These are phyloP conservation scores for Schizotus pectinicornis DNA, from an alignment of 2,888 invertebrate species.

Conservation along the genomic window DNA sequence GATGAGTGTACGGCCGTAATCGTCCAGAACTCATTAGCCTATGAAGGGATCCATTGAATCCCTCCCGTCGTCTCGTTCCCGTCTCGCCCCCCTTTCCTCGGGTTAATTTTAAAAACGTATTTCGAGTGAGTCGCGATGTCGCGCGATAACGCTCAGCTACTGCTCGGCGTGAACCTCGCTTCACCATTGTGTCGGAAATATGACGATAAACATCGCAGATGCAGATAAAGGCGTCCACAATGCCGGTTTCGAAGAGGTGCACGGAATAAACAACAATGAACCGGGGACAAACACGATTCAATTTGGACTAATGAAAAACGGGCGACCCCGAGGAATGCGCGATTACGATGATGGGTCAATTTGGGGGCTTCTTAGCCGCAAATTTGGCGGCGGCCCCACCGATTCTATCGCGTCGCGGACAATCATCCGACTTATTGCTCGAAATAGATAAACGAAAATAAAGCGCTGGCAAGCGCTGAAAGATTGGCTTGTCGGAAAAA, in stretches of 20 bases:
- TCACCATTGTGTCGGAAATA: constrained; percentile 57
- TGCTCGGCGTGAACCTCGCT: constrained; percentile 53
- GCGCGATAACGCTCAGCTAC: constrained; percentile 48
- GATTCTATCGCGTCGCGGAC: background rate
- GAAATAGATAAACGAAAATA: no score
- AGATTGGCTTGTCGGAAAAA: no score
- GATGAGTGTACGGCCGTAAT: constrained; percentile 53
- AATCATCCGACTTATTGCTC: no score
- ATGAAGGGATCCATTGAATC: constrained; percentile 54
- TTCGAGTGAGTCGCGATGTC: constrained; percentile 52
- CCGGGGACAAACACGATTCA: constrained; percentile 47
- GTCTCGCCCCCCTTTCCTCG: constrained; percentile 36
- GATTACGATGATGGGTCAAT: no score
- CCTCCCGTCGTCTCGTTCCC: constrained; percentile 18
- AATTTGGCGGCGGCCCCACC: background rate
- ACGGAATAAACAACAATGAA: constrained; percentile 41
- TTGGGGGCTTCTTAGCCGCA: no score
- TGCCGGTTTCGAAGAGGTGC: constrained; percentile 44
- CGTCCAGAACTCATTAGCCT: constrained; percentile 56
- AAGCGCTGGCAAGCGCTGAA: no score
- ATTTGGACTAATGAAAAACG: constrained; percentile 47
- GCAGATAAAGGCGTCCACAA: constrained; percentile 48
- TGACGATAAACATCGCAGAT: constrained; percentile 57
- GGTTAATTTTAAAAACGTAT: constrained; percentile 57
- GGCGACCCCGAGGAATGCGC: constrained; percentile 7